Percentiles rank a stretch among this genome's conserved stretches.
These are phyloP conservation scores for Callipepla californica DNA, from an alignment of 2,113 vertebrate species.

Conservation along the genomic window DNA sequence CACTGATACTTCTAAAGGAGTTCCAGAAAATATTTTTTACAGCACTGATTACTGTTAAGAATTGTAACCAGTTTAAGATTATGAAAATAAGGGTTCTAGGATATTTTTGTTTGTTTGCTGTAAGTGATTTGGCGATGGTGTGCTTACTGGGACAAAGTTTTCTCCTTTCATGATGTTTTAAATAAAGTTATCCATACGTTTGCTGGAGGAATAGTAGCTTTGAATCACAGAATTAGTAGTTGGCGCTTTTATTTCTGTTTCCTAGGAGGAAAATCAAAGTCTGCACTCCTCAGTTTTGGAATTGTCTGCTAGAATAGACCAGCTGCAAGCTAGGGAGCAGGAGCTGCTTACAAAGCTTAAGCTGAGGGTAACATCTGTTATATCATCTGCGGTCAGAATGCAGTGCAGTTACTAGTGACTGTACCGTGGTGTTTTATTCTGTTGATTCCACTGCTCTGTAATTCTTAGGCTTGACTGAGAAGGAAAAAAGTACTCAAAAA, in stretches of 20 bases:
- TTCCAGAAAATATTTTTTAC: neutral
- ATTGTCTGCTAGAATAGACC: slow-evolving; percentile 85
- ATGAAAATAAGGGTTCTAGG: neutral
- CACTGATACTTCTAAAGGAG: neutral
- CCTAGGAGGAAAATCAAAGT: slow-evolving; percentile 85
- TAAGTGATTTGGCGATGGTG: neutral
- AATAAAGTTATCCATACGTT: fast-evolving
- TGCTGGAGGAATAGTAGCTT: neutral
- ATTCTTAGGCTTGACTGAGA: neutral
- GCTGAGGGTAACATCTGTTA: slow-evolving; percentile 82
- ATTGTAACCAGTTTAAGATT: neutral
- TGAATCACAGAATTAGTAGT: neutral
- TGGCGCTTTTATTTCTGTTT: slow-evolving; percentile 6
- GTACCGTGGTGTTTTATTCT: neutral
- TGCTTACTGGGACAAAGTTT: neutral
- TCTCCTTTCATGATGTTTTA: neutral
- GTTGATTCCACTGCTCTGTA: neutral
- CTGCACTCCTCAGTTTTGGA: slow-evolving; percentile 83
- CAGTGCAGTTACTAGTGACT: neutral
- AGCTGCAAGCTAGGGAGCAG: slow-evolving; percentile 89
- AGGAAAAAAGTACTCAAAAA: neutral
- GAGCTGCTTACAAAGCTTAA: slow-evolving; percentile 87
- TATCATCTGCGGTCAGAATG: neutral
- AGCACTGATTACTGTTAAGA: neutral
- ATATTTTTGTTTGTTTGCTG: neutral